phyloP scores from a whole-genome alignment of 2,888 invertebrate species.

The Eremobia ochroleuca region DNA sequence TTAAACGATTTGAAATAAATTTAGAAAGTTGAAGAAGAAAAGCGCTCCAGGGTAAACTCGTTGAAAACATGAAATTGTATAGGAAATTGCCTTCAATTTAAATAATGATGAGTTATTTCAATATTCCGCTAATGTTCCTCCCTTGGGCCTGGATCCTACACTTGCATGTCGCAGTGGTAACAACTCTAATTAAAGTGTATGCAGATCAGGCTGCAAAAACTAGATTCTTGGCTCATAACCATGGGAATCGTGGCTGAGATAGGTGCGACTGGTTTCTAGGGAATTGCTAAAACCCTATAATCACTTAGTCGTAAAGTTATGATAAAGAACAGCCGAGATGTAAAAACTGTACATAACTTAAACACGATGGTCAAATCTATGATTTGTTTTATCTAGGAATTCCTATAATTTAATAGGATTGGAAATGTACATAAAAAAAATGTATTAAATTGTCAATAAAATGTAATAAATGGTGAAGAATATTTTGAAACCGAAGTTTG shows the following conservation, averaged over 20 bases:
- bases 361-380: constrained; percentile 7
- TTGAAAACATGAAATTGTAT: constrained; percentile 19
- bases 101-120: constrained; percentile 42
- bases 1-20: background rate
- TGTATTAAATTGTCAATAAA: background rate
- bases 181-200: constrained; percentile 76
- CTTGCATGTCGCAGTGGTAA: constrained; percentile 61
- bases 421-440: no score
- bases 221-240: constrained; percentile 70
- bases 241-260: constrained; percentile 63
- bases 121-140: constrained; percentile 49
- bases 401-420: background rate
- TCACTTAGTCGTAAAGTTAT: constrained; percentile 39
- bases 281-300: constrained; percentile 47
- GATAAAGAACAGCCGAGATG: constrained; percentile 18
- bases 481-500: background rate
- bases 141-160: constrained; percentile 56
- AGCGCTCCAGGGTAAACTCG: constrained; percentile 10
- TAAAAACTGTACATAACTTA: background rate
- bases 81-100: constrained; percentile 43
- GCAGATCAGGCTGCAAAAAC: constrained; percentile 72
- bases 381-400: background rate
- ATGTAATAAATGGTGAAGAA: background rate
- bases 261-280: constrained; percentile 52
- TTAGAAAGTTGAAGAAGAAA: constrained; percentile 13